Conservation (phyloP, 2,113 vertebrate genomes). For the Malurus melanocephalus region DNA sequence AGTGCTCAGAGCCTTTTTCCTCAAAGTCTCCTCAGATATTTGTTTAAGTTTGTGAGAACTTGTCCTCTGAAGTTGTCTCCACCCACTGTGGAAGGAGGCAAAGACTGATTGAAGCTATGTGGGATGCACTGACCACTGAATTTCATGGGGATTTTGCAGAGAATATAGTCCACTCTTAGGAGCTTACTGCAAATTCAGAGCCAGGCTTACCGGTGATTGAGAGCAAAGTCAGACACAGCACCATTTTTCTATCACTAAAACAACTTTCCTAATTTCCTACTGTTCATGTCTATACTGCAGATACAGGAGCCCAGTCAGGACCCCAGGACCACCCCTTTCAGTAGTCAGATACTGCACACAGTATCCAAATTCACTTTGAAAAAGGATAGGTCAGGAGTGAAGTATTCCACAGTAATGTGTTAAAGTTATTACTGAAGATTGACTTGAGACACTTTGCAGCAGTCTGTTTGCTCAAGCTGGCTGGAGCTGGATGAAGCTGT, state of each 20-base stretch:
- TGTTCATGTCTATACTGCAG: background rate
- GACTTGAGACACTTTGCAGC: background rate
- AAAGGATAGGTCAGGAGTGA: background rate
- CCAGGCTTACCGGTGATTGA: background rate
- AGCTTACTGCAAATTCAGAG: background rate
- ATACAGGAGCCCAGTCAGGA: background rate
- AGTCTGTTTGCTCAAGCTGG: background rate
- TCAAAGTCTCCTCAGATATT: background rate
- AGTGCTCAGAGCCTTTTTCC: background rate
- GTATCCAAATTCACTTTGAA: background rate
- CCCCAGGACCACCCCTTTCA: background rate
- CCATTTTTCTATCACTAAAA: background rate
- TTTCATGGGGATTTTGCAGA: background rate
- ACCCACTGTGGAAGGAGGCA: background rate
- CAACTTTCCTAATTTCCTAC: background rate
- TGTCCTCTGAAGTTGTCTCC: background rate
- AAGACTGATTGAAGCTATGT: background rate
- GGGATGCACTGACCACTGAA: background rate
- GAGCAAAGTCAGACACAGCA: background rate
- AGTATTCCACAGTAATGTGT: background rate
- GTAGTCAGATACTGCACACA: background rate
- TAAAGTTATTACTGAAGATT: background rate
- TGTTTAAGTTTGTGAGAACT: background rate
- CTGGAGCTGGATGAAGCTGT: background rate
- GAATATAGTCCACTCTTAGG: background rate